Percentiles rank a stretch among this genome's conserved stretches.
phyloP scores from a whole-genome alignment of 2,888 invertebrate genomes.

The Dasypogon diadema region DNA sequence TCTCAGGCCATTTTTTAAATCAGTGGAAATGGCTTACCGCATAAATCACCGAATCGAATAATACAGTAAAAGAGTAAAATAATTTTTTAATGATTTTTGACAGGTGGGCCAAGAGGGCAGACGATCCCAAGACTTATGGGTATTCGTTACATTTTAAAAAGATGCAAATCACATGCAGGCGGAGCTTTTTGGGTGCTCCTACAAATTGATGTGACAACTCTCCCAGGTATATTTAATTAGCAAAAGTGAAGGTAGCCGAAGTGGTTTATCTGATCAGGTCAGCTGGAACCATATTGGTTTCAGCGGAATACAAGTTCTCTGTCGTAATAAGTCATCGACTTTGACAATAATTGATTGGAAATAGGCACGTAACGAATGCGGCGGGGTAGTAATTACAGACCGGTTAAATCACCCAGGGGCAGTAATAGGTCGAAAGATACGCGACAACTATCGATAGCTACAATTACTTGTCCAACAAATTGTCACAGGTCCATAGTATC shows the following conservation, averaged over 20 bases:
- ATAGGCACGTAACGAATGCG: neutral
- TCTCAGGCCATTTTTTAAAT: constrained; percentile 5
- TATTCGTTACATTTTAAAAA: neutral
- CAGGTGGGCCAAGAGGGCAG: neutral
- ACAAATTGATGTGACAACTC: neutral
- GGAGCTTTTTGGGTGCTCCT: neutral
- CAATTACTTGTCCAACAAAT: neutral
- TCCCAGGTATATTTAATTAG: neutral
- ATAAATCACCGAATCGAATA: constrained; percentile 36
- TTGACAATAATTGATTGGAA: constrained; percentile 17
- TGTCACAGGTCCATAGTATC: neutral
- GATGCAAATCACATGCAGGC: neutral
- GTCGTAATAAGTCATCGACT: constrained; percentile 5
- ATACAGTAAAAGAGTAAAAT: neutral
- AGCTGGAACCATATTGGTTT: neutral
- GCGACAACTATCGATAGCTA: constrained; percentile 7
- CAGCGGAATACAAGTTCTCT: constrained; percentile 10
- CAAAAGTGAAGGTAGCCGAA: constrained; percentile 30
- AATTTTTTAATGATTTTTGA: neutral
- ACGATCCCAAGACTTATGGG: neutral
- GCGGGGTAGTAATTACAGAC: constrained; percentile 33
- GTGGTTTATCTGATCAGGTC: neutral
- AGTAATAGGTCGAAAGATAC: neutral
- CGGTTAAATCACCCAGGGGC: neutral
- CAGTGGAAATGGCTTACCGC: neutral